These are phyloP conservation scores for Pteria penguin DNA, from an alignment of 2,888 invertebrate genomes.

Conservation along the genomic window DNA sequence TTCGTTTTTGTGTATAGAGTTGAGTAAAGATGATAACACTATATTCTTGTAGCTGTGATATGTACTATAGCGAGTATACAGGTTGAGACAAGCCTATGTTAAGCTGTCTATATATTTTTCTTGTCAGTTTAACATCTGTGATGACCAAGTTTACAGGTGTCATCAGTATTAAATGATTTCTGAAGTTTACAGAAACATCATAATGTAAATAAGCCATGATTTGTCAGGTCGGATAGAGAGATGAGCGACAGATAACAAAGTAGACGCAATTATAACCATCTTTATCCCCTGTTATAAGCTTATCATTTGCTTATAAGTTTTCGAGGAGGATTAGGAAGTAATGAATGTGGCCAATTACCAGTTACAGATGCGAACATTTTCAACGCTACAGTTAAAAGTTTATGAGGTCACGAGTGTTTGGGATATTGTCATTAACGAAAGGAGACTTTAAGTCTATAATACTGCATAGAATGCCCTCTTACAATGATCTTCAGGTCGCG, in stretches of 20 bases:
- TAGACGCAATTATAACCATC: neutral
- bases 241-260: neutral
- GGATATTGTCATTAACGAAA: neutral
- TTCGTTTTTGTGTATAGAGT: too few relatives aligned
- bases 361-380: neutral
- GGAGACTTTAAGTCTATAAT: too few relatives aligned
- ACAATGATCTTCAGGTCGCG: too few relatives aligned
- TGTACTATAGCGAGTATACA: too few relatives aligned
- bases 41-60: too few relatives aligned
- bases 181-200: neutral
- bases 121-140: neutral
- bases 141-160: neutral
- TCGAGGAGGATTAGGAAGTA: neutral
- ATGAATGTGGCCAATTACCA: neutral
- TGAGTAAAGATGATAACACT: too few relatives aligned
- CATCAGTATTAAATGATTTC: neutral
- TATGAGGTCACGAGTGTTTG: neutral
- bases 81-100: too few relatives aligned
- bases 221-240: neutral
- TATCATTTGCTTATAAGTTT: neutral
- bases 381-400: neutral
- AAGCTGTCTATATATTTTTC: too few relatives aligned
- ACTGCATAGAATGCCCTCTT: too few relatives aligned
- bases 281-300: neutral
- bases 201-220: neutral